phyloP scores from a whole-genome alignment of 2,888 invertebrate species.

The Nebria brevicollis region DNA sequence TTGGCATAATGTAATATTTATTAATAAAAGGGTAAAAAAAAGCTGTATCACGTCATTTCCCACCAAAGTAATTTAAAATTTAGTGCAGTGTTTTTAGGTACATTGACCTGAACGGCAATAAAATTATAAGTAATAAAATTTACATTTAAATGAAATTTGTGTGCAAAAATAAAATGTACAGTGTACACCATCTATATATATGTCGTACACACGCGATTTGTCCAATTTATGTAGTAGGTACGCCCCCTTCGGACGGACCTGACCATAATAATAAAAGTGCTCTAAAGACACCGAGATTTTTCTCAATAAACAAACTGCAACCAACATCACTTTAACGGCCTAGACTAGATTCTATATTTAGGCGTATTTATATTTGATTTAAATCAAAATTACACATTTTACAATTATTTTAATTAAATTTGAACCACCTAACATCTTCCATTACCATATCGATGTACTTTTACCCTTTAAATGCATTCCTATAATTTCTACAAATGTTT shows the following conservation, averaged over 20 bases:
- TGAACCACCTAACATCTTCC: too few relatives aligned
- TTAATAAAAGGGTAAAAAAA: background rate
- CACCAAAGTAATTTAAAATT: background rate
- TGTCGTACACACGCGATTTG: background rate
- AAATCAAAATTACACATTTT: background rate
- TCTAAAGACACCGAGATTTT: background rate
- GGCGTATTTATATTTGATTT: background rate
- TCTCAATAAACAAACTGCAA: background rate
- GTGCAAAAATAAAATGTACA: background rate
- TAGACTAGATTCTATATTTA: background rate
- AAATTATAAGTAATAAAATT: slow-evolving; percentile 1
- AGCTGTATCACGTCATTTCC: background rate
- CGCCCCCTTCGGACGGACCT: background rate
- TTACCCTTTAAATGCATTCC: too few relatives aligned
- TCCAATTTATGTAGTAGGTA: background rate
- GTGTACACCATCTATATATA: background rate
- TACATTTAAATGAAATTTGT: slow-evolving; percentile 1
- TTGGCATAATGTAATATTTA: background rate
- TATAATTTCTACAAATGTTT: too few relatives aligned
- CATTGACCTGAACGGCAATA: background rate
- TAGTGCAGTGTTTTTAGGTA: background rate
- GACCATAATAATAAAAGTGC: background rate
- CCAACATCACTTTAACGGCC: background rate
- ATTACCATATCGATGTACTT: too few relatives aligned
- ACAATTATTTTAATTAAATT: too few relatives aligned